Conservation (phyloP, 2,888 invertebrate species). For the Lissocephala sabroskyi region DNA sequence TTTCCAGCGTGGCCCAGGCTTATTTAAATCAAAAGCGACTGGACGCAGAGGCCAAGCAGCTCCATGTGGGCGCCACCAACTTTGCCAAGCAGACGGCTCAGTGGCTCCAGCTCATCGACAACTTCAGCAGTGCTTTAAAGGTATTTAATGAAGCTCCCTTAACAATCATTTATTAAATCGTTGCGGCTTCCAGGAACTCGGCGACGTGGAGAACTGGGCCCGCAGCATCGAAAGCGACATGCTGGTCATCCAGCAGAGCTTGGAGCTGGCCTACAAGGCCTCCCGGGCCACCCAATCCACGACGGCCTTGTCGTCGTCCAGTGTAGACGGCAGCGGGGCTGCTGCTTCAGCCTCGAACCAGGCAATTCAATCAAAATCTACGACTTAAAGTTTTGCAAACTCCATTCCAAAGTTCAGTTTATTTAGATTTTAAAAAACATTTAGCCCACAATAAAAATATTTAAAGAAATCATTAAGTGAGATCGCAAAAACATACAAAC, state of each 20-base stretch:
- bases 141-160: slow-evolving; percentile 20
- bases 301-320: too few relatives aligned
- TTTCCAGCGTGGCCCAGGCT: slow-evolving; percentile 90
- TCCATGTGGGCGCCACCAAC: slow-evolving; percentile 94
- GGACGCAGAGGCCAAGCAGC: slow-evolving; percentile 96
- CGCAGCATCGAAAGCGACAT: slow-evolving; percentile 97
- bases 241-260: slow-evolving; percentile 90
- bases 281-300: slow-evolving; percentile 72
- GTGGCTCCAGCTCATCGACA: slow-evolving; percentile 94
- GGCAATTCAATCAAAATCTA: too few relatives aligned
- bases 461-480: too few relatives aligned
- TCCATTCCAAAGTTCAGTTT: too few relatives aligned
- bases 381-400: too few relatives aligned
- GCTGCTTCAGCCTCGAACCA: too few relatives aligned
- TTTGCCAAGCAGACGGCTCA: slow-evolving; percentile 97
- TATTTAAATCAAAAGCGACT: slow-evolving; percentile 98
- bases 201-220: slow-evolving; percentile 99
- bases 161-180: not conserved
- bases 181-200: slow-evolving; percentile 86
- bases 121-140: slow-evolving; percentile 89
- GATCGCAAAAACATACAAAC: too few relatives aligned
- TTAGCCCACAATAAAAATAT: too few relatives aligned
- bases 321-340: too few relatives aligned
- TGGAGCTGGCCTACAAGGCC: slow-evolving; percentile 94
- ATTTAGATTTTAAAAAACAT: too few relatives aligned